These are phyloP conservation scores for Scytalopus superciliaris DNA, from an alignment of 2,113 vertebrate species.

Conservation along the genomic window DNA sequence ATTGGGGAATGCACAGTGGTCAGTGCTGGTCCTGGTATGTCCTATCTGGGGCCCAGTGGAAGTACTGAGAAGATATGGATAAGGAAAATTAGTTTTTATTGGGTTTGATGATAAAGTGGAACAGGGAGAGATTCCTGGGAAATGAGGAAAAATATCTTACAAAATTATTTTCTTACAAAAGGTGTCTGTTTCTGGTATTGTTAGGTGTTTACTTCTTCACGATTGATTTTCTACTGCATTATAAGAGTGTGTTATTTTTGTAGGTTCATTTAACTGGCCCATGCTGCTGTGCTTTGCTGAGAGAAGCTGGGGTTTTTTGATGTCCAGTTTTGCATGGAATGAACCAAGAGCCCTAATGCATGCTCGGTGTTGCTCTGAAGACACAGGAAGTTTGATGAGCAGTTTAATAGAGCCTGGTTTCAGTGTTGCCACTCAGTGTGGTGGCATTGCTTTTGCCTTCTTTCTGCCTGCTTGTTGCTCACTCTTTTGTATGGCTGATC, in stretches of 20 bases:
- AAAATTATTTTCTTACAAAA: neutral
- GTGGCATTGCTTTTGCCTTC: neutral
- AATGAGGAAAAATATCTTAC: rapidly evolving
- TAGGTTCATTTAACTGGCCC: neutral
- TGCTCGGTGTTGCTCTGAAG: conserved; percentile 17
- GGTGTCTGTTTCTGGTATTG: neutral
- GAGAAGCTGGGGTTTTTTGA: neutral
- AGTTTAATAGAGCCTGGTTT: conserved; percentile 13
- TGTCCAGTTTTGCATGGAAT: neutral
- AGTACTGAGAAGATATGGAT: neutral
- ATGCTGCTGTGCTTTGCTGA: neutral
- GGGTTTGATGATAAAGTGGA: neutral
- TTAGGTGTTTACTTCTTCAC: neutral
- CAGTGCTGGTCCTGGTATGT: neutral
- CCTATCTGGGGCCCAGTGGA: neutral
- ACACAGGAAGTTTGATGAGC: neutral
- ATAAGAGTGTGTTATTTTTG: rapidly evolving
- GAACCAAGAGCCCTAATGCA: neutral
- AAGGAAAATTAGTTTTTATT: neutral
- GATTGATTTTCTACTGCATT: neutral
- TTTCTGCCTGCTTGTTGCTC: conserved; percentile 35
- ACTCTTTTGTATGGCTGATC: conserved; percentile 8
- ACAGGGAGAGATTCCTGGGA: neutral
- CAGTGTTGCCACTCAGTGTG: neutral
- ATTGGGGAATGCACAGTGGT: rapidly evolving